Evolutionary conservation across 2,797 vertebrate species (phyloP).

Genomic region (Lepilemur ruficaudatus): DNA sequence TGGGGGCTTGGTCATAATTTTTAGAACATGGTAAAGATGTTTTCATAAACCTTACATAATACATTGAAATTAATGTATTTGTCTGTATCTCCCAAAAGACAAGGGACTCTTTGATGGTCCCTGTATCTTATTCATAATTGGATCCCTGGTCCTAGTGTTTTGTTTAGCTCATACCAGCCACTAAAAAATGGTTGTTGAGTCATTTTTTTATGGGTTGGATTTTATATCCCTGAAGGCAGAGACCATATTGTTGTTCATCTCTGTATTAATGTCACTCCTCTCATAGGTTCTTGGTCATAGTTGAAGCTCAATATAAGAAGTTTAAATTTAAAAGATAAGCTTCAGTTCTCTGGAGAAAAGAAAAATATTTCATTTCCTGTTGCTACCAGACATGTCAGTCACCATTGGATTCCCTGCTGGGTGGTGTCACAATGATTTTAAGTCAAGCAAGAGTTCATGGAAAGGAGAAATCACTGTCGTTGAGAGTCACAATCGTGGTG

Average conservation of each 20-base stretch:
- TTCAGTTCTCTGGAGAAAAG: background rate
- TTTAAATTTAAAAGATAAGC: background rate
- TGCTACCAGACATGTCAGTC: background rate
- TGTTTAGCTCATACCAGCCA: background rate
- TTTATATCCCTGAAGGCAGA: background rate
- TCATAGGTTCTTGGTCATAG: background rate
- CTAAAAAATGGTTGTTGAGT: background rate
- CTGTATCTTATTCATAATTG: background rate
- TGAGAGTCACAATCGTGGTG: background rate
- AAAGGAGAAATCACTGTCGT: background rate
- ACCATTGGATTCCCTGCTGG: background rate
- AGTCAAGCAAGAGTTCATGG: background rate
- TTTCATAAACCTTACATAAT: background rate
- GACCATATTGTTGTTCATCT: background rate
- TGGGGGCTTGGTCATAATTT: background rate
- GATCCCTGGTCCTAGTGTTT: background rate
- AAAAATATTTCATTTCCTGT: background rate
- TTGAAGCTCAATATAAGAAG: background rate
- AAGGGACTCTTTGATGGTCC: background rate
- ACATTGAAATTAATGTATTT: background rate
- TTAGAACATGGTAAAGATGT: background rate
- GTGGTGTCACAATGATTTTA: background rate
- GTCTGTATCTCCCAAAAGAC: background rate
- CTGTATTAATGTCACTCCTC: background rate
- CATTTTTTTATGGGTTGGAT: background rate